Evolutionary conservation across 2,888 invertebrate species (phyloP).

Genomic region (Erynnis tages): DNA sequence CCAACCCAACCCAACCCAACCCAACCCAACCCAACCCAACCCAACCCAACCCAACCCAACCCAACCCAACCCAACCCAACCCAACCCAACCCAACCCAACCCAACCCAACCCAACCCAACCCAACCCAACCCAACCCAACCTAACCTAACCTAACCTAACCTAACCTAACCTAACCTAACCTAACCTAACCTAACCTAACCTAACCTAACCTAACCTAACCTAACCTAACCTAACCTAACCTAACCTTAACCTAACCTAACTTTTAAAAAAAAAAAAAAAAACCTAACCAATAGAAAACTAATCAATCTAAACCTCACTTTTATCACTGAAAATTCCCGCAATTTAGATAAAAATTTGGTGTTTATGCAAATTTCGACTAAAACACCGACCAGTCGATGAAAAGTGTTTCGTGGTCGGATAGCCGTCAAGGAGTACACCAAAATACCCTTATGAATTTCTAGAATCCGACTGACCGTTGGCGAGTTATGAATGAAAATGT

Average conservation of each 20-base stretch:
- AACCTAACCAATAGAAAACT: too few relatives aligned
- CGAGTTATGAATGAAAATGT: too few relatives aligned
- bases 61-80: constrained; percentile 20
- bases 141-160: constrained; percentile 25
- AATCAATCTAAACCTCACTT: too few relatives aligned
- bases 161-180: constrained; percentile 25
- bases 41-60: constrained; percentile 14
- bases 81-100: constrained; percentile 26
- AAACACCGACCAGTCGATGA: too few relatives aligned
- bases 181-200: constrained; percentile 25
- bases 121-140: constrained; percentile 25
- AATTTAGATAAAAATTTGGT: too few relatives aligned
- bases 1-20: constrained; percentile 17
- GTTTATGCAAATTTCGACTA: too few relatives aligned
- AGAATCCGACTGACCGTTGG: too few relatives aligned
- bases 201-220: constrained; percentile 4
- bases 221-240: constrained; percentile 10
- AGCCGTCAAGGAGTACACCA: too few relatives aligned
- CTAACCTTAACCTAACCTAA: constrained; percentile 13
- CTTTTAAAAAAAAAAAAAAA: too few relatives aligned
- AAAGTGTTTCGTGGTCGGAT: too few relatives aligned
- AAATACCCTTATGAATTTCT: too few relatives aligned
- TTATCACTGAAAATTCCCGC: too few relatives aligned
- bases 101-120: constrained; percentile 26
- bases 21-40: constrained; percentile 15